Conservation (phyloP, 2,113 vertebrate genomes). For the Oceanodroma tethys region DNA sequence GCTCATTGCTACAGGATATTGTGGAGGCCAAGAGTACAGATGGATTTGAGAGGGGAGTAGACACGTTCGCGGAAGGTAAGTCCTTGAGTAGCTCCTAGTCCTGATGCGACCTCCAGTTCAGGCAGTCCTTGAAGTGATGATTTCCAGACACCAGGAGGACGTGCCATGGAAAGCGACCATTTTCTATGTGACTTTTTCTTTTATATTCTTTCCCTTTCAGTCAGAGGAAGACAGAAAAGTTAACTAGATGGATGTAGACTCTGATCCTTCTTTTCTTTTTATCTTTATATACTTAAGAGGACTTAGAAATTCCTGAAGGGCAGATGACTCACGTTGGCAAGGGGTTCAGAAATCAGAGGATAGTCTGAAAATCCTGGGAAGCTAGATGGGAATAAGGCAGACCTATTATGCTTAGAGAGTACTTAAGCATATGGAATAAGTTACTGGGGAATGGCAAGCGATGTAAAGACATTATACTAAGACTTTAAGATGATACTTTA, state of each 20-base stretch:
- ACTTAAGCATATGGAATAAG: slow-evolving; percentile 52
- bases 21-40: slow-evolving; percentile 5
- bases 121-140: neutral
- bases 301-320: neutral
- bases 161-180: neutral
- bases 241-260: neutral
- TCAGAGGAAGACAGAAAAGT: neutral
- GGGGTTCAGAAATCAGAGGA: neutral
- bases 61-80: neutral
- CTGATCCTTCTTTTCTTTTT: neutral
- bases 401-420: neutral
- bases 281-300: neutral
- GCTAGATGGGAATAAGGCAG: neutral
- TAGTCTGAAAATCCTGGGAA: neutral
- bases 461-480: slow-evolving; percentile 48
- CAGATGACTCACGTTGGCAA: neutral
- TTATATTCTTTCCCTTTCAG: neutral
- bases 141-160: neutral
- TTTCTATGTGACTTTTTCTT: neutral
- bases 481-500: slow-evolving; percentile 42
- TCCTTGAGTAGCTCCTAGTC: neutral
- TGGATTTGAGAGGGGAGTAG: neutral
- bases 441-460: slow-evolving; percentile 29
- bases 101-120: neutral
- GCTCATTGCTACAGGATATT: slow-evolving; percentile 5